phyloP scores from a whole-genome alignment of 2,113 vertebrate genomes.

The Clarias gariepinus region DNA sequence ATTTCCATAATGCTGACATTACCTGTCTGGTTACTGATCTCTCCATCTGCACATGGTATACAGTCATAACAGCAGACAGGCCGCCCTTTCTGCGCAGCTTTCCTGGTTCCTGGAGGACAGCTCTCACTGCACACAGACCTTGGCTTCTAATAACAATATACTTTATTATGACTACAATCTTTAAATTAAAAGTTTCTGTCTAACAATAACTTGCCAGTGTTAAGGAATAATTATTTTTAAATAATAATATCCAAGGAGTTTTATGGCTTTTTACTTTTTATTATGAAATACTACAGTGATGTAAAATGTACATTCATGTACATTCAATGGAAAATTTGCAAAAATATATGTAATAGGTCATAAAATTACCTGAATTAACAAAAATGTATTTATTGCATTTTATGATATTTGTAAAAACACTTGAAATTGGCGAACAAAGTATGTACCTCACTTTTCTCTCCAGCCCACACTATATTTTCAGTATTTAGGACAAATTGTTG shows the following conservation, averaged over 20 bases:
- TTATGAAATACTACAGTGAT: neutral
- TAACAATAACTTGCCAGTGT: neutral
- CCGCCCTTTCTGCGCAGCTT: slow-evolving; percentile 35
- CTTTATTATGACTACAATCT: neutral
- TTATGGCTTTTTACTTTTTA: neutral
- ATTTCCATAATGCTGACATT: slow-evolving; percentile 36
- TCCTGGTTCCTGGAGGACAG: slow-evolving; percentile 12
- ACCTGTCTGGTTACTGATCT: slow-evolving; percentile 57
- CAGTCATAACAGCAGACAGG: slow-evolving; percentile 53
- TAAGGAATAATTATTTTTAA: too few species aligned
- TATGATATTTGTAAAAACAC: too few species aligned
- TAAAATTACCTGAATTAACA: too few species aligned
- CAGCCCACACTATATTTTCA: slow-evolving; percentile 65
- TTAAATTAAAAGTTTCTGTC: too few species aligned
- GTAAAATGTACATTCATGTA: neutral
- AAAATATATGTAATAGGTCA: too few species aligned
- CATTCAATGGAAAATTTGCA: neutral
- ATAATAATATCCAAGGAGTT: neutral
- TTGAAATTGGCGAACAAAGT: too few species aligned
- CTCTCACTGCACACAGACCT: slow-evolving; percentile 47
- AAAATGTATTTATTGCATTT: too few species aligned
- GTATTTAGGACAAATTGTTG: slow-evolving; percentile 63
- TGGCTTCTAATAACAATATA: slow-evolving; percentile 56
- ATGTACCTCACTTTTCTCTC: slow-evolving; percentile 36
- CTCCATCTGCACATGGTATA: slow-evolving; percentile 16